These are phyloP conservation scores for Anguilla rostrata DNA, from an alignment of 2,113 vertebrate genomes.

Conservation along the genomic window DNA sequence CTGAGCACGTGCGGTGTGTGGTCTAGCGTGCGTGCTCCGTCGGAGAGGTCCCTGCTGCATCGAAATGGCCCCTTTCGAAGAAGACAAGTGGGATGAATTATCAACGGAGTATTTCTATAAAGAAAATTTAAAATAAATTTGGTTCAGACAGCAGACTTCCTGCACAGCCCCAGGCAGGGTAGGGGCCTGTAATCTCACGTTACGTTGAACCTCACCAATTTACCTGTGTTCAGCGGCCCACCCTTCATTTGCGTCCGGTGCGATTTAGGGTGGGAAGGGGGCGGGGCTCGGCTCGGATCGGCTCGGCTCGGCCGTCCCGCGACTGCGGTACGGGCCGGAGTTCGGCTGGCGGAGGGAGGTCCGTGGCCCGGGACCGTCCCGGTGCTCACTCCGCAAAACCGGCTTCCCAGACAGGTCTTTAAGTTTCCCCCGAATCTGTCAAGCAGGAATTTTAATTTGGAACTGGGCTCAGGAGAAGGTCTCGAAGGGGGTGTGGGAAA, in stretches of 20 bases:
- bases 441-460: slow-evolving; percentile 51
- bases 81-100: slow-evolving; percentile 26
- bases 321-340: not conserved
- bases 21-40: no score
- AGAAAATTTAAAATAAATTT: not conserved
- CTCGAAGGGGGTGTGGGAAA: slow-evolving; percentile 31
- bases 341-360: not conserved
- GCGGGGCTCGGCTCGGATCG: not conserved
- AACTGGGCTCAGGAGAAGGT: slow-evolving; percentile 34
- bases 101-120: slow-evolving; percentile 33
- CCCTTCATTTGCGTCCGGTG: slow-evolving; percentile 1
- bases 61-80: slow-evolving; percentile 13
- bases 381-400: not conserved
- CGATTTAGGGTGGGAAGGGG: slow-evolving; percentile 11
- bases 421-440: slow-evolving; percentile 44
- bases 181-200: slow-evolving; percentile 14
- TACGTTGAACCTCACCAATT: slow-evolving; percentile 29
- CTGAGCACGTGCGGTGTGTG: no score
- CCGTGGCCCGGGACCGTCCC: not conserved
- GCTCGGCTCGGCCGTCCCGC: slow-evolving; percentile 20
- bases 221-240: not conserved
- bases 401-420: slow-evolving; percentile 24
- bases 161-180: slow-evolving; percentile 25
- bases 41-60: not conserved
- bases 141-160: slow-evolving; percentile 28